These are phyloP conservation scores for Nomada goodeniana DNA, from an alignment of 2,888 invertebrate species.

Conservation along the genomic window DNA sequence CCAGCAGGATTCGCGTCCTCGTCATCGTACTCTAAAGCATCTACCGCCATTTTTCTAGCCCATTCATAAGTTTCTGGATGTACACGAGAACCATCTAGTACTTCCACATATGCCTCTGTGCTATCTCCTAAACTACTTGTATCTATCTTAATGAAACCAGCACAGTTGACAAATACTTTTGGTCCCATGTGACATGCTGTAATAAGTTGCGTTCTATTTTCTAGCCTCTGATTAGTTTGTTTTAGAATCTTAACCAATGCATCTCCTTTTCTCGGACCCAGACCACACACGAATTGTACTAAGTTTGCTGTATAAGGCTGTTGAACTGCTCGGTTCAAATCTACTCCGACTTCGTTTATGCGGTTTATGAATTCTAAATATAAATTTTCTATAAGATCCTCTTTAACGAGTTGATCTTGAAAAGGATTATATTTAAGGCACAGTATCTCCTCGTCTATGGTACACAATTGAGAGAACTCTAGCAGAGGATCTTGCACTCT, in stretches of 20 bases:
- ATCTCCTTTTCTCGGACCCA: slow-evolving; percentile 97
- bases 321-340: slow-evolving; percentile 96
- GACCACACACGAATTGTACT: slow-evolving; percentile 98
- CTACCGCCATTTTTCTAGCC: slow-evolving; percentile 99
- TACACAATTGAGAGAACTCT: slow-evolving; percentile 98
- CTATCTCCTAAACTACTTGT: slow-evolving; percentile 97
- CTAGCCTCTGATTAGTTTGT: slow-evolving; percentile 95
- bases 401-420: slow-evolving; percentile 92
- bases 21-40: slow-evolving; percentile 99
- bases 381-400: slow-evolving; percentile 93
- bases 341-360: slow-evolving; percentile 99
- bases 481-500: slow-evolving; percentile 97
- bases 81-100: slow-evolving; percentile 98
- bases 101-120: slow-evolving; percentile 97
- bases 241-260: slow-evolving; percentile 94
- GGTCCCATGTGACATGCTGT: slow-evolving; percentile 99
- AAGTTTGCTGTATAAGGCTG: slow-evolving; percentile 94
- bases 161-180: slow-evolving; percentile 99
- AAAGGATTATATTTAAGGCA: slow-evolving; percentile 96
- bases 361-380: slow-evolving; percentile 96
- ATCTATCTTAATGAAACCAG: slow-evolving; percentile 99
- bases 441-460: slow-evolving; percentile 97
- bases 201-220: slow-evolving; percentile 97
- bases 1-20: slow-evolving; percentile 98
- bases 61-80: slow-evolving; percentile 99